These are phyloP conservation scores for Ceriagrion tenellum DNA, from an alignment of 2,888 invertebrate genomes.

Conservation along the genomic window DNA sequence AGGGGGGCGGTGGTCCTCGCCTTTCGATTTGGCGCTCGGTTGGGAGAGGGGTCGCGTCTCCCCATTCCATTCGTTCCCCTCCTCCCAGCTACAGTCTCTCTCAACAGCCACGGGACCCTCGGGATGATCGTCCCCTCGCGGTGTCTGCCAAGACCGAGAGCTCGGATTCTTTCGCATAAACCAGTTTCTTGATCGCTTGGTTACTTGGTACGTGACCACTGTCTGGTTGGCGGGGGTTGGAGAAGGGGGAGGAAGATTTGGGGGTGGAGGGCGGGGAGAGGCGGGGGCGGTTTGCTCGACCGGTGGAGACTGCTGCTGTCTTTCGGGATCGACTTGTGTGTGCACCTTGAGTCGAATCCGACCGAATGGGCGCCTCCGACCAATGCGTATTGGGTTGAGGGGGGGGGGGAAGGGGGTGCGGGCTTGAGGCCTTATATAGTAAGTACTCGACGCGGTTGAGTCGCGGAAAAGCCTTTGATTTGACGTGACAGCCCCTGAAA, in stretches of 20 bases:
- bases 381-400: not conserved
- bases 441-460: no score
- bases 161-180: conserved; percentile 46
- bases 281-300: not conserved
- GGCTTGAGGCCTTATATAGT: not conserved
- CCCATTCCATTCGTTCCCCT: no score
- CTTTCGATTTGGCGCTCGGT: no score
- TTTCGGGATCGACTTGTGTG: not conserved
- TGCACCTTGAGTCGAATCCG: not conserved
- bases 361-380: not conserved
- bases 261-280: not conserved
- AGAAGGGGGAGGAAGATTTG: no score
- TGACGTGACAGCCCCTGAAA: no score
- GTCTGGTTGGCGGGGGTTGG: no score
- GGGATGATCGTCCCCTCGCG: conserved; percentile 19
- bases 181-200: conserved; percentile 56
- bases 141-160: conserved; percentile 19
- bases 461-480: no score
- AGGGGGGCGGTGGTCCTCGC: no score
- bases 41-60: no score
- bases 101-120: not conserved
- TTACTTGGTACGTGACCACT: conserved; percentile 53
- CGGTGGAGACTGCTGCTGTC: no score
- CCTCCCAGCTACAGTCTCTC: no score
- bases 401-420: not conserved